These are phyloP conservation scores for Drosophila subobscura DNA, from an alignment of 1,140 invertebrate species.

Conservation along the genomic window DNA sequence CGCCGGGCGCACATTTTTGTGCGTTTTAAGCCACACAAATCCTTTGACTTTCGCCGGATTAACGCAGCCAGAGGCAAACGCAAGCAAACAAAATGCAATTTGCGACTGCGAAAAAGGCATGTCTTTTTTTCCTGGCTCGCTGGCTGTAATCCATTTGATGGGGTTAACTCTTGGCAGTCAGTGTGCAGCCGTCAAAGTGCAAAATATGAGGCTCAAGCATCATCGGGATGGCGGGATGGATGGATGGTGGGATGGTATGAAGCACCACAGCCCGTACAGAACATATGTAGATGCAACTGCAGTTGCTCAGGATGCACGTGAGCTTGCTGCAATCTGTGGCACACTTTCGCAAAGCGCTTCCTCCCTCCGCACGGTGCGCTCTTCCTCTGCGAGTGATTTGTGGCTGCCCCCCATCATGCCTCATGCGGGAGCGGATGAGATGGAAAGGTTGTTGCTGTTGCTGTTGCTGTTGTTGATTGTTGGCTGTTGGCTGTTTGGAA, in stretches of 20 bases:
- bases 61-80: background rate
- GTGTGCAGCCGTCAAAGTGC: conserved; percentile 43
- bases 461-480: background rate
- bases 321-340: conserved; percentile 57
- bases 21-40: background rate
- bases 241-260: background rate
- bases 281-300: conserved; percentile 25
- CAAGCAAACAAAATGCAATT: conserved; percentile 9
- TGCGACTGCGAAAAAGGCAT: conserved; percentile 7
- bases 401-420: background rate
- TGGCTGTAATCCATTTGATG: background rate
- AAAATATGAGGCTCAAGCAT: conserved; percentile 57
- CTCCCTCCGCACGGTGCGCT: background rate
- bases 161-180: conserved; percentile 27
- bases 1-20: background rate
- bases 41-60: background rate
- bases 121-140: conserved; percentile 2
- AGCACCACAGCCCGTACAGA: background rate
- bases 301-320: conserved; percentile 52
- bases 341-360: conserved; percentile 35
- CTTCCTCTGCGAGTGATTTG: conserved; percentile 12
- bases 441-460: too few relatives aligned
- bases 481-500: too few relatives aligned
- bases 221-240: conserved; percentile 15
- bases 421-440: too few relatives aligned